Base-by-base conservation (phyloP, 1,140 invertebrate genomes). In the Nephila pilipes region DNA sequence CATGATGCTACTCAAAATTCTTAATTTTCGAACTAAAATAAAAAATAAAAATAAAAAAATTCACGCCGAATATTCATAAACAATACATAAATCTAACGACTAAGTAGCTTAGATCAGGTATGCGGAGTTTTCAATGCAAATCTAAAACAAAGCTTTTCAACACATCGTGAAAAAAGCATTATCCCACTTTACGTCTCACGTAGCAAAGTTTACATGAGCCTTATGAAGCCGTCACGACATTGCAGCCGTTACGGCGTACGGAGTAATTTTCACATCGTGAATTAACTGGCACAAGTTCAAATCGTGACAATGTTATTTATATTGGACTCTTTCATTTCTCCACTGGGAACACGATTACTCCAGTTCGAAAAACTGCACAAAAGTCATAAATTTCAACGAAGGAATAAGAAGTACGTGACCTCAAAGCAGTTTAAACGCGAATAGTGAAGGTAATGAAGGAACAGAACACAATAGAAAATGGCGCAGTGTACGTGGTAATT, bases 221-320 rank as follows among this genome's bases (percentile, higher is more conserved):
- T 90, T 90, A 90, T 90, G 88, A 80, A 90, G 46, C 54, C 32
- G 75, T 90, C 88, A 90, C 88, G 88, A 90, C 54, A 32, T 80
- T 38, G 55, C 80, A 25, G 25, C 25, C 29, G 29, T n/a, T 25
- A 58, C 32, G 46, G 25, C 16, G 25, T 80, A 14, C 16, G 55
- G 29, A 75, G 87, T 80, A 90, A 90, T 90, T 90, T 58, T 58
- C 88, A 90, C 88, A 20, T 90, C 88, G 54, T 80, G 29, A 79
- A 80, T 90, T 90, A 90, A 90, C 65, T 58, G 58, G 65, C 32
- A n/a, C 88, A 80, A 90, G 88, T 90, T 90, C 88, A 79, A 57
- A 38, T 80, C 88, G 88, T 90, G 88, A 90, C 55, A 38, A 32
- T 58, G 75, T 57, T 90, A 90, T 90, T 90, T 90, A 88, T 88